Conservation (phyloP, 2,113 vertebrate species). For the Barbus barbus region DNA sequence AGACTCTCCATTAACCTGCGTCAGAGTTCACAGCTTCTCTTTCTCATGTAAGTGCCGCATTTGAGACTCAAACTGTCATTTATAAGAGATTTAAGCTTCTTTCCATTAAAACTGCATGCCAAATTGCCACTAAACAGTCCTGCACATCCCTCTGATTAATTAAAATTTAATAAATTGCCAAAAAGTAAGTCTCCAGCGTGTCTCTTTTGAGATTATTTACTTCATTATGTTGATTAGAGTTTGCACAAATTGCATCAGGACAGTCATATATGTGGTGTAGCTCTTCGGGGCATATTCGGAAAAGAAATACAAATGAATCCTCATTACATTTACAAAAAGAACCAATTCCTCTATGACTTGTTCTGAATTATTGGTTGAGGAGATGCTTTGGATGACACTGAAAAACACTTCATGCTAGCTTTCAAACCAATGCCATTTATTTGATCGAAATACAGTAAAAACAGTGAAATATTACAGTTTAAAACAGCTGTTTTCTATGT, state of each 20-base stretch:
- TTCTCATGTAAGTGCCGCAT: not conserved
- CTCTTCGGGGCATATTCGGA: not conserved
- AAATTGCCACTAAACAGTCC: not conserved
- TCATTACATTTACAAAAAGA: not conserved
- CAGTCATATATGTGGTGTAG: not conserved
- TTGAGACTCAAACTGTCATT: not conserved
- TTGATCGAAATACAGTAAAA: not conserved
- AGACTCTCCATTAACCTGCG: not conserved
- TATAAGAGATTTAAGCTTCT: not conserved
- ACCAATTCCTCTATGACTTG: not conserved
- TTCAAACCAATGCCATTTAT: not conserved
- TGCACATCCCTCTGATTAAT: not conserved
- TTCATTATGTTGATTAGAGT: not conserved
- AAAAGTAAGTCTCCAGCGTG: not conserved
- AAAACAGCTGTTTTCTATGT: not conserved
- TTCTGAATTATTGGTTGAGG: not conserved
- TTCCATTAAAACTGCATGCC: not conserved
- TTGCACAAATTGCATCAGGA: not conserved
- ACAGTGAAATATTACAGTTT: not conserved
- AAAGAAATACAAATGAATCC: not conserved
- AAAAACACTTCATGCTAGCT: not conserved
- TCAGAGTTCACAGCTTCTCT: not conserved
- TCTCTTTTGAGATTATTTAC: not conserved
- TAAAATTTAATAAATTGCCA: not conserved
- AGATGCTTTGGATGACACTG: not conserved